Percentiles rank a stretch among this genome's conserved stretches.
These are phyloP conservation scores for Proteles cristata DNA, from an alignment of 2,113 vertebrate genomes.

Conservation along the genomic window DNA sequence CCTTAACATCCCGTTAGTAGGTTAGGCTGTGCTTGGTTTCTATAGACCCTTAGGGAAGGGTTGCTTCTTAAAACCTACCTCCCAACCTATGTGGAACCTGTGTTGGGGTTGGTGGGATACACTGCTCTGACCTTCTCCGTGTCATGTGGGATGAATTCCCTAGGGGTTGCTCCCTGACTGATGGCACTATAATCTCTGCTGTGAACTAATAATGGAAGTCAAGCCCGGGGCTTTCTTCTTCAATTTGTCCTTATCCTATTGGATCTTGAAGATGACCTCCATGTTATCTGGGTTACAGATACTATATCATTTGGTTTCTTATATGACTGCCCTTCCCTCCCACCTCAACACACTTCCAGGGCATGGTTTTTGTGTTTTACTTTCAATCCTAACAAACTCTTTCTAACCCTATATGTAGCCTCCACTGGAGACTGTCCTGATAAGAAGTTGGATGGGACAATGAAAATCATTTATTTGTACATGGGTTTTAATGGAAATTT, in stretches of 20 bases:
- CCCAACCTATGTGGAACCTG: neutral
- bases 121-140: neutral
- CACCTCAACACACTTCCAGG: neutral
- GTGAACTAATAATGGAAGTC: neutral
- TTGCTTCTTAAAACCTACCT: neutral
- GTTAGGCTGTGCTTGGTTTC: neutral
- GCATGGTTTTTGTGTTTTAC: neutral
- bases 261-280: neutral
- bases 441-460: neutral
- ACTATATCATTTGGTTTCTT: neutral
- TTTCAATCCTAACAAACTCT: neutral
- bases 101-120: rapidly evolving
- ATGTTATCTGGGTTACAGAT: neutral
- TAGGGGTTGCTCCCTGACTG: too few relatives aligned
- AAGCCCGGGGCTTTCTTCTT: neutral
- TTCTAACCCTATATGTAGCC: neutral
- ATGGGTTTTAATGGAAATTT: neutral
- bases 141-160: neutral
- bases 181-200: neutral
- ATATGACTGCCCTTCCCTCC: neutral
- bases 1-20: neutral
- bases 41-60: neutral
- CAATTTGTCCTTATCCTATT: neutral
- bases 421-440: neutral
- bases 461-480: neutral